phyloP scores from a whole-genome alignment of 2,888 invertebrate genomes.

The Drosophila niveifrons region DNA sequence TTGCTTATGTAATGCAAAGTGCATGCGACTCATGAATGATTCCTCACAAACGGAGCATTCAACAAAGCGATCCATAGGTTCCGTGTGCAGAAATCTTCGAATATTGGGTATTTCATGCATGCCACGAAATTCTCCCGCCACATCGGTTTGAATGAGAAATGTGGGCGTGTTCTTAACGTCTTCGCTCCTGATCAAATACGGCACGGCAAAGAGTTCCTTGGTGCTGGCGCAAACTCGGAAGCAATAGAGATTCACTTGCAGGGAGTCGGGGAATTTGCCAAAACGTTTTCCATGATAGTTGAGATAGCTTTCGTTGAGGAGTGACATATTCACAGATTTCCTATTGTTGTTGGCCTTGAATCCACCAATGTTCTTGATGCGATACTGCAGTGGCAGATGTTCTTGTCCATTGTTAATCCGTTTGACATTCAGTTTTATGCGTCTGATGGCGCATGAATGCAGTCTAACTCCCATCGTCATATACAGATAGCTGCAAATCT shows the following conservation, averaged over 20 bases:
- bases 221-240: constrained; percentile 65
- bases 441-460: constrained; percentile 54
- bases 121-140: constrained; percentile 55
- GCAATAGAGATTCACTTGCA: constrained; percentile 61
- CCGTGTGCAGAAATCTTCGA: constrained; percentile 44
- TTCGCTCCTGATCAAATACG: constrained; percentile 53
- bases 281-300: constrained; percentile 26
- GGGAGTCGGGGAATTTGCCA: constrained; percentile 34
- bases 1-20: constrained; percentile 57
- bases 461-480: constrained; percentile 26
- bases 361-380: constrained; percentile 38
- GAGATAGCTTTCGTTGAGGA: constrained; percentile 41
- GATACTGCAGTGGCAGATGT: constrained; percentile 59
- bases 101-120: constrained; percentile 58
- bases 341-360: not conserved
- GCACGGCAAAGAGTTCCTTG: constrained; percentile 61
- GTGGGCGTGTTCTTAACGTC: constrained; percentile 56
- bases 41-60: constrained; percentile 53
- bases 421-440: constrained; percentile 60
- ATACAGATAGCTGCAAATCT: constrained; percentile 60
- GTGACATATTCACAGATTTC: constrained; percentile 5
- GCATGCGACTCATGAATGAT: constrained; percentile 41
- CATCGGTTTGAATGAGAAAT: constrained; percentile 62
- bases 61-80: constrained; percentile 38
- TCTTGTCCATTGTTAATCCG: constrained; percentile 26